phyloP scores from a whole-genome alignment of 2,888 invertebrate genomes.

The Villa cingulata region DNA sequence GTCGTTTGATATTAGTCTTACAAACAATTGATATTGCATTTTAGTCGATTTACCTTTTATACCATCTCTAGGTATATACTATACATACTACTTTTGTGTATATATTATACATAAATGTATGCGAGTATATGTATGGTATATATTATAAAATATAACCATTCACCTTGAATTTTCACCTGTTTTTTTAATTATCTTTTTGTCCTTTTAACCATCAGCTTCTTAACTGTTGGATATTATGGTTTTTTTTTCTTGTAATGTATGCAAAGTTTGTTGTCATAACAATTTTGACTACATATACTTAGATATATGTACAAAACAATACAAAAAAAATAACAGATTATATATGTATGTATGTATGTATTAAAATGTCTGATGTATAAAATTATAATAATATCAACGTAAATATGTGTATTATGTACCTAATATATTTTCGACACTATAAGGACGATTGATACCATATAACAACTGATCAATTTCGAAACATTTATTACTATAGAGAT shows the following conservation, averaged over 20 bases:
- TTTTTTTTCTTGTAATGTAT: conserved; percentile 14
- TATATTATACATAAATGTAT: background rate
- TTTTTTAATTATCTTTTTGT: conserved; percentile 4
- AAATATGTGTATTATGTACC: too few relatives aligned
- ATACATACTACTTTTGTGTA: too few relatives aligned
- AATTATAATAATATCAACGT: too few relatives aligned
- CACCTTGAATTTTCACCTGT: conserved; percentile 8
- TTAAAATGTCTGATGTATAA: too few relatives aligned
- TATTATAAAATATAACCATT: conserved; percentile 9
- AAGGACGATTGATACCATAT: too few relatives aligned
- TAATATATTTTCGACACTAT: too few relatives aligned
- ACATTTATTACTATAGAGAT: too few relatives aligned
- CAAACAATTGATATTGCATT: too few relatives aligned
- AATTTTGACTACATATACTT: conserved; percentile 13
- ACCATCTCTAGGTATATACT: too few relatives aligned
- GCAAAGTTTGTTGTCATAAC: conserved; percentile 11
- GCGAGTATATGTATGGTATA: background rate
- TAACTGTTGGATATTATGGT: conserved; percentile 1
- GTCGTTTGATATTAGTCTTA: conserved; percentile 8
- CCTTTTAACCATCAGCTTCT: background rate
- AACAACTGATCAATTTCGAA: too few relatives aligned
- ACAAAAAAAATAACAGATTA: background rate
- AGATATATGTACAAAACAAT: conserved; percentile 11
- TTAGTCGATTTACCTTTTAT: too few relatives aligned
- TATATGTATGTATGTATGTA: too few relatives aligned